These are phyloP conservation scores for Lucifuga dentata DNA, from an alignment of 2,113 vertebrate species.

Conservation along the genomic window DNA sequence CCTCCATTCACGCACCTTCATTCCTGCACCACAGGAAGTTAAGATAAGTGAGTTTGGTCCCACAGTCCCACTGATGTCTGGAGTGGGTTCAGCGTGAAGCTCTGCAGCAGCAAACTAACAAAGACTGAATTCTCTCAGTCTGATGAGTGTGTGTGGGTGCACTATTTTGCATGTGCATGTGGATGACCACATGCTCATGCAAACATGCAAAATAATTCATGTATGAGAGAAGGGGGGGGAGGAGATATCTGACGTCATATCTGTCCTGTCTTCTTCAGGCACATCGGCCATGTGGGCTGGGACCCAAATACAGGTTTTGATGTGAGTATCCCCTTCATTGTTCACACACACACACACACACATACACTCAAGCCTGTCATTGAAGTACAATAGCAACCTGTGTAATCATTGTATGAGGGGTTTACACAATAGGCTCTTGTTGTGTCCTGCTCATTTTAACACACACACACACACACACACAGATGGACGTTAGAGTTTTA, in stretches of 20 bases:
- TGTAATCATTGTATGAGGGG: constrained; percentile 66
- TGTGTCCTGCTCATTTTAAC: constrained; percentile 48
- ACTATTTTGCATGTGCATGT: constrained; percentile 30
- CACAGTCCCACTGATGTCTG: too few relatives aligned
- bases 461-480: background rate
- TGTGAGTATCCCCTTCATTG: constrained; percentile 86
- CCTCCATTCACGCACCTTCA: too few relatives aligned
- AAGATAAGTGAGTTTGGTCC: too few relatives aligned
- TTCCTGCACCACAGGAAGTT: too few relatives aligned
- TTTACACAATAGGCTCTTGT: constrained; percentile 75
- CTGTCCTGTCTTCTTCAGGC: constrained; percentile 82
- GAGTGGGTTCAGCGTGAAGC: too few relatives aligned
- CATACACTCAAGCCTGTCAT: background rate
- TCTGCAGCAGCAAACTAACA: too few relatives aligned
- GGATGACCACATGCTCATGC: constrained; percentile 5
- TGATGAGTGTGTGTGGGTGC: constrained; percentile 24
- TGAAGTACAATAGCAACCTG: constrained; percentile 74
- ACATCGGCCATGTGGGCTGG: constrained; percentile 99
- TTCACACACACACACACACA: constrained; percentile 22
- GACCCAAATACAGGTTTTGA: constrained; percentile 99
- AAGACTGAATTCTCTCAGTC: constrained; percentile 35
- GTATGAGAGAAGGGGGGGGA: too few relatives aligned
- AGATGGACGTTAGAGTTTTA: too few relatives aligned
- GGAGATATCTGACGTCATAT: constrained; percentile 23
- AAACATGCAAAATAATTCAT: too few relatives aligned